A percentile compares a stretch with the other conserved stretches of the same genome.
Conservation (phyloP, 2,888 invertebrate genomes). For the Prenolepis imparis region DNA sequence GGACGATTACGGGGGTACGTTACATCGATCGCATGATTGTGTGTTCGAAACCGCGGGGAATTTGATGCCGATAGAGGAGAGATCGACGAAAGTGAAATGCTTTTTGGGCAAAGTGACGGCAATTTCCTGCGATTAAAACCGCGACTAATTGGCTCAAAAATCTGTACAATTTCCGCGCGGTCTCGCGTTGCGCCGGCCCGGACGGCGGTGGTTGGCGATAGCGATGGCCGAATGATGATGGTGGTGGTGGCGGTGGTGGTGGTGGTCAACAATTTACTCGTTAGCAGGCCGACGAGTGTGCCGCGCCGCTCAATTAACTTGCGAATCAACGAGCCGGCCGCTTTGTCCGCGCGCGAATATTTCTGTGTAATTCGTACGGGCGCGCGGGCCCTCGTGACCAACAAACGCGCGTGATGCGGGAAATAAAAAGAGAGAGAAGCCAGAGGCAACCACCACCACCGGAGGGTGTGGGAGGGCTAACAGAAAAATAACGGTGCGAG, state of each 20-base stretch:
- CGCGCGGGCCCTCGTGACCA: slow-evolving; percentile 70
- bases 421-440: slow-evolving; percentile 61
- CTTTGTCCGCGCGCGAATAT: slow-evolving; percentile 78
- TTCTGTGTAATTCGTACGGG: slow-evolving; percentile 77
- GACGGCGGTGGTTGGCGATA: slow-evolving; percentile 23
- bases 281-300: slow-evolving; percentile 80
- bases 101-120: slow-evolving; percentile 74
- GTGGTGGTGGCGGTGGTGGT: slow-evolving; percentile 61
- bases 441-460: background rate
- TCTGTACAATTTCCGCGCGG: slow-evolving; percentile 76
- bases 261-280: slow-evolving; percentile 83
- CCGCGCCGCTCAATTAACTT: slow-evolving; percentile 84
- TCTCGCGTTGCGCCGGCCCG: slow-evolving; percentile 16
- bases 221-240: slow-evolving; percentile 32
- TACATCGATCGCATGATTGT: slow-evolving; percentile 7
- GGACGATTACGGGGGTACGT: slow-evolving; percentile 13
- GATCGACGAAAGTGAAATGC: slow-evolving; percentile 54
- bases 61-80: slow-evolving; percentile 33
- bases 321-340: slow-evolving; percentile 78
- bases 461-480: slow-evolving; percentile 34
- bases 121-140: slow-evolving; percentile 81
- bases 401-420: slow-evolving; percentile 69
- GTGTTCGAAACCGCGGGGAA: background rate
- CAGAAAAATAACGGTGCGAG: slow-evolving; percentile 64
- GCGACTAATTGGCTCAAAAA: slow-evolving; percentile 80